phyloP scores from a whole-genome alignment of 2,888 invertebrate species.

The Chrysomela aeneicollis region DNA sequence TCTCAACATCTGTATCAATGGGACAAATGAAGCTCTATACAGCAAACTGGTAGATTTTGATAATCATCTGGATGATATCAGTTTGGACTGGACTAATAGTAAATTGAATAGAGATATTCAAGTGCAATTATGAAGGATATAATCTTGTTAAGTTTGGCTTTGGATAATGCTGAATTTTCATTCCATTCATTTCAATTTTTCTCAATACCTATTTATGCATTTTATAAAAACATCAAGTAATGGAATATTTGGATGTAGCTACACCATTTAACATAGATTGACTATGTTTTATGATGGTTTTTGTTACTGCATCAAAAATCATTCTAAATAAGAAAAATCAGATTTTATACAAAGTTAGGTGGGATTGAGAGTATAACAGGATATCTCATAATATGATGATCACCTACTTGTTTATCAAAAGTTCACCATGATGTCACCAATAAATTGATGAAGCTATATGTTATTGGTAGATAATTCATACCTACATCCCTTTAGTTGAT shows the following conservation, averaged over 20 bases:
- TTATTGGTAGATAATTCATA: no score
- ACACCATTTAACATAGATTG: background rate
- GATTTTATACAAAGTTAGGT: no score
- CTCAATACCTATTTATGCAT: background rate
- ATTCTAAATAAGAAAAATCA: no score
- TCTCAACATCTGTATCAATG: constrained; percentile 72
- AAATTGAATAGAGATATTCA: constrained; percentile 70
- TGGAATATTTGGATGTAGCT: background rate
- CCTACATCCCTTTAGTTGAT: no score
- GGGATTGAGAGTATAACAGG: no score
- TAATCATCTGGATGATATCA: constrained; percentile 92
- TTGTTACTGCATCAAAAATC: no score
- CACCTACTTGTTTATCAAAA: no score
- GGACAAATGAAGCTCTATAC: constrained; percentile 76
- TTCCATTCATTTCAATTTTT: background rate
- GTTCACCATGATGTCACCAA: no score
- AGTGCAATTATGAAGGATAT: constrained; percentile 45
- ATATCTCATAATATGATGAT: no score
- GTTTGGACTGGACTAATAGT: constrained; percentile 88
- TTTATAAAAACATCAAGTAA: background rate
- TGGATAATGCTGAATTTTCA: background rate
- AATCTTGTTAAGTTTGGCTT: background rate
- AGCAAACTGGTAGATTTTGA: constrained; percentile 93
- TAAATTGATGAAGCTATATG: no score
- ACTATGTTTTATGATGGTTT: no score